These are phyloP conservation scores for Clarias pachynema DNA, from an alignment of 2,797 vertebrate species.

Conservation along the genomic window DNA sequence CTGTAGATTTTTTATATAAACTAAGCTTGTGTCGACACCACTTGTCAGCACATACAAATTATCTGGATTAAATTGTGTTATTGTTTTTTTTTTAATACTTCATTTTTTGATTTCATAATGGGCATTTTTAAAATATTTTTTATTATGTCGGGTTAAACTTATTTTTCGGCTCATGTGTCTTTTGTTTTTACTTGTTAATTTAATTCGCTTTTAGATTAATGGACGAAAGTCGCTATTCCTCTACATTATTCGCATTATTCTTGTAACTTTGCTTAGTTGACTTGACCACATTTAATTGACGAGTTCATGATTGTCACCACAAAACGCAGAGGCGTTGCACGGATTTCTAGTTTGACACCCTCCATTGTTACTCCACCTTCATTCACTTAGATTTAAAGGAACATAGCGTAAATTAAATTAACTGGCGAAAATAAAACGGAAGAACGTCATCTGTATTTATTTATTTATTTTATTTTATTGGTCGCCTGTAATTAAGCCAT, in stretches of 20 bases:
- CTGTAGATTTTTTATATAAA: not conserved
- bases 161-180: not conserved
- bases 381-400: constrained; percentile 53
- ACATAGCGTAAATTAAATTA: not conserved
- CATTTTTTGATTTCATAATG: not conserved
- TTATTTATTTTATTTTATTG: too few species aligned
- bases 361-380: constrained; percentile 73
- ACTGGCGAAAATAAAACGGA: not conserved
- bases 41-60: not conserved
- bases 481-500: not conserved
- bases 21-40: not conserved
- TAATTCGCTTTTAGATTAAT: not conserved
- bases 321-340: constrained; percentile 78
- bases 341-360: constrained; percentile 68
- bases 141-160: not conserved
- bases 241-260: constrained; percentile 55
- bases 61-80: not conserved
- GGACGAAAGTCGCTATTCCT: not conserved
- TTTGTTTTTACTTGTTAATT: not conserved
- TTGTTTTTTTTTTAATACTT: not conserved
- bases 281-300: constrained; percentile 61
- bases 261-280: constrained; percentile 68
- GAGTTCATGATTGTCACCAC: constrained; percentile 76
- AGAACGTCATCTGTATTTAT: not conserved
- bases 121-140: not conserved